Conservation (phyloP, 2,888 invertebrate genomes). For the Apeira syringaria region DNA sequence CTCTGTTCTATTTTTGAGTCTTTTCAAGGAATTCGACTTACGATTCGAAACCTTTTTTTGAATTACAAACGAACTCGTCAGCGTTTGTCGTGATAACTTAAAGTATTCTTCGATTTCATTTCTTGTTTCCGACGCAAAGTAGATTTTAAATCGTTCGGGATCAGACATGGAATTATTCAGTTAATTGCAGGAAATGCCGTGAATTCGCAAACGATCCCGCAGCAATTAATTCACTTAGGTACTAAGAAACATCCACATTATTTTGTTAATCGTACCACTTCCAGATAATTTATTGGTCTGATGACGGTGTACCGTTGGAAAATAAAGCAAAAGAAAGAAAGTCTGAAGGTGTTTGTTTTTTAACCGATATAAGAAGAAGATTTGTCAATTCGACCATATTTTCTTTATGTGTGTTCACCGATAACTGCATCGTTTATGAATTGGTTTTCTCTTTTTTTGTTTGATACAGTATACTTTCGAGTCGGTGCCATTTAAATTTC, state of each 20-base stretch:
- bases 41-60: no score
- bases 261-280: slow-evolving; percentile 19
- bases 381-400: no score
- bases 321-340: no score
- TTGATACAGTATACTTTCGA: neutral
- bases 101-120: neutral
- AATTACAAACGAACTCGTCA: no score
- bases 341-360: no score
- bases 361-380: no score
- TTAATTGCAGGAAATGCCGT: slow-evolving; percentile 39
- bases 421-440: no score
- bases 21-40: no score
- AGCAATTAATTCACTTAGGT: slow-evolving; percentile 37
- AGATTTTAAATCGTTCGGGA: slow-evolving; percentile 15
- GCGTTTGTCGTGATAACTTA: neutral
- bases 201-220: slow-evolving; percentile 22
- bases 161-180: slow-evolving; percentile 26
- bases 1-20: no score
- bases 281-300: slow-evolving; percentile 24
- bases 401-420: no score
- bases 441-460: no score
- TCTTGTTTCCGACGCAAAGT: neutral
- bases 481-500: neutral
- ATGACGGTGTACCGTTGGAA: neutral
- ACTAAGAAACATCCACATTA: slow-evolving; percentile 38